phyloP scores from a whole-genome alignment of 1,140 invertebrate genomes.

The roundworm (Caenorhabditis elegans) region WBcel235 BX284606.5:9418001-9418500 shows the following conservation, averaged over 20 bases:
- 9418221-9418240: background rate
- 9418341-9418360: conserved; percentile 38
- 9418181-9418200: conserved; percentile 50
- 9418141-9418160: conserved; percentile 23
- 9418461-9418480: conserved; percentile 61
- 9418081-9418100: background rate
- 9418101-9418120: background rate
- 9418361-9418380: conserved; percentile 49
- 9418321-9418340: conserved; percentile 19
- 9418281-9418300: conserved; percentile 42
- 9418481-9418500: conserved; percentile 62
- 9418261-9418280: conserved; percentile 53
- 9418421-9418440: conserved; percentile 57
- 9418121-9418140: conserved; percentile 14
- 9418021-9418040: background rate
- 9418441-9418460: conserved; percentile 61
- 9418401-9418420: conserved; percentile 52
- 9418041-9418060: background rate
- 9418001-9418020: background rate
- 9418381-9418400: conserved; percentile 57
- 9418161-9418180: conserved; percentile 49
- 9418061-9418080: background rate
- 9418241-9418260: conserved; percentile 33
- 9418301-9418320: conserved; percentile 29
- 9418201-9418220: conserved; percentile 48